phyloP scores from a whole-genome alignment of 2,113 vertebrate species.

The Ivindomyrus marchei region DNA sequence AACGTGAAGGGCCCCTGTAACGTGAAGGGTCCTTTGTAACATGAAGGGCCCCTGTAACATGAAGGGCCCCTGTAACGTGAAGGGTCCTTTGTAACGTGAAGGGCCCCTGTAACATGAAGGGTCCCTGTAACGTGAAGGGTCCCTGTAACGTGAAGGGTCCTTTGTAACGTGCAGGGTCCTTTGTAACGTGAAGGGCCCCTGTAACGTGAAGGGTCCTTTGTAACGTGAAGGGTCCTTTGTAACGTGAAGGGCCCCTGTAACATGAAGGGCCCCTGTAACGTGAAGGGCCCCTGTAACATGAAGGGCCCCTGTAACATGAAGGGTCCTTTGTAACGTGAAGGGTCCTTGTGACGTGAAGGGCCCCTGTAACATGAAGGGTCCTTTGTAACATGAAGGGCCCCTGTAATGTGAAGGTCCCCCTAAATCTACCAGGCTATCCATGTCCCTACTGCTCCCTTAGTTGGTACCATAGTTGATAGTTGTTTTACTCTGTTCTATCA shows the following conservation, averaged over 20 bases:
- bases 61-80: background rate
- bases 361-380: too few relatives aligned
- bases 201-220: background rate
- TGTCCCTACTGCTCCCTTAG: background rate
- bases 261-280: too few relatives aligned
- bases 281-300: background rate
- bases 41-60: background rate
- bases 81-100: too few relatives aligned
- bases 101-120: background rate
- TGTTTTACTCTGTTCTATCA: background rate
- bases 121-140: too few relatives aligned
- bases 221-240: too few relatives aligned
- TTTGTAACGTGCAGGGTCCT: too few relatives aligned
- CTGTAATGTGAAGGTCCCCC: background rate
- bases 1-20: background rate
- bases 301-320: background rate
- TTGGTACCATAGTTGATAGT: background rate
- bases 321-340: background rate
- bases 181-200: background rate
- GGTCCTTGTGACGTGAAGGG: background rate
- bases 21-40: background rate
- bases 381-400: too few relatives aligned
- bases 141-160: background rate
- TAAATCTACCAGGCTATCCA: background rate
- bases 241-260: too few relatives aligned